Base-by-base conservation (phyloP, 2,888 invertebrate species). In the Clistopyga incitator region DNA sequence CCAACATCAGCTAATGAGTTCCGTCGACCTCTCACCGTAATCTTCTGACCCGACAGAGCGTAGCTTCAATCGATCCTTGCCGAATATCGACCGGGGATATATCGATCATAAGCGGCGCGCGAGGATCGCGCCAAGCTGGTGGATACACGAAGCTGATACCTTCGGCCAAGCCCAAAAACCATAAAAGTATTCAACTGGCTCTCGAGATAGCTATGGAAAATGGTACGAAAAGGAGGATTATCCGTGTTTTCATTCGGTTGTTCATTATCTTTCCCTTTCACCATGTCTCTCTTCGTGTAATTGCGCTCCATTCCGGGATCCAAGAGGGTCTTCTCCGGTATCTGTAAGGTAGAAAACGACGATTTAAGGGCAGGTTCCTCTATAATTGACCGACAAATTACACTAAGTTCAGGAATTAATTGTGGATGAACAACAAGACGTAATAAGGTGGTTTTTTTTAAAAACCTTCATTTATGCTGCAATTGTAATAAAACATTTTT, bases 1-100 rank as follows among this genome's bases (percentile, higher is more conserved):
- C 93, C 94, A 0, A 91, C 95, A 0, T 93, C 94, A 64, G 95
- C 95, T 42, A 94, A 95, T 61, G 97, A 97, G 92, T 96, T 96
- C 92, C 94, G 97, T 88, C 94, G 97, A 91, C 97, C 97, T 1
- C 93, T 97, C 20, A 96, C 97, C 68, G 97, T 97, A 89, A 96
- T 97, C 95, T 97, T 97, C 95, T 97, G 97, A 97, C 96, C 96
- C 95, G 96, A 96, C 90, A 93, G 94, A 90, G 90, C 91, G 80
- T 92, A 93, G 91, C 91, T 92, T 78, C 89, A 89, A 87, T 86
- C 89, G 77, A 82, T 87, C 78, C 85, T 88, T 34, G 85, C 82
- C 75, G 86, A 88, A 71, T 88, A 86, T 78, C 87, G 82, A 81
- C 83, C 87, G 68, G 76, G 78, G 79, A 83, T 84, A 68, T 84